phyloP scores from a whole-genome alignment of 2,888 invertebrate species.

The Nipponacmea schrenckii region DNA sequence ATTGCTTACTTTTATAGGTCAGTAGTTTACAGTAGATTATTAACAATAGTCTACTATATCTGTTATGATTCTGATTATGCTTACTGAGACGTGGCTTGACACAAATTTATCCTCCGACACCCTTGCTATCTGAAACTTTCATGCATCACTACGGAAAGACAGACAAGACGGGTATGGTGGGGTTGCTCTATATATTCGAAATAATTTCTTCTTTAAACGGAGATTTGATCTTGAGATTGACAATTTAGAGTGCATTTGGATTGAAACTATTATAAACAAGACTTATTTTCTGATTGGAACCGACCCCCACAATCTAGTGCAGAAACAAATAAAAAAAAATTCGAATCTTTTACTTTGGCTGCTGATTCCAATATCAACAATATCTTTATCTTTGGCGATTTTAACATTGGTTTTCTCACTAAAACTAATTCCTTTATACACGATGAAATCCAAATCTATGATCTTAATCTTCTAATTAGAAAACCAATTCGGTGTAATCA shows the following conservation, averaged over 20 bases:
- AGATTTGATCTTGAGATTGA: background rate
- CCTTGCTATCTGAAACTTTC: background rate
- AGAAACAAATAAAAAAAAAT: background rate
- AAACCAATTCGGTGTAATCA: background rate
- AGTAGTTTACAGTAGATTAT: no score
- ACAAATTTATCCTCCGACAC: background rate
- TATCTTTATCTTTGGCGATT: background rate
- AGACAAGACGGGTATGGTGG: background rate
- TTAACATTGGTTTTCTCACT: background rate
- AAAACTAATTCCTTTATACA: slow-evolving; percentile 1
- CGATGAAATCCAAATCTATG: background rate
- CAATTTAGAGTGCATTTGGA: slow-evolving; percentile 8
- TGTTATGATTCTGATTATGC: no score
- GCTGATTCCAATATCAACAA: background rate
- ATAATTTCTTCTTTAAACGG: background rate
- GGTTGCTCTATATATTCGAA: slow-evolving; percentile 1
- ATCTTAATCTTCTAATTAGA: background rate
- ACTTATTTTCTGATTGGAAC: background rate
- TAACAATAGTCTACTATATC: no score
- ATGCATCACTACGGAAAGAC: background rate
- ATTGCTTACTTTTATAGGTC: no score
- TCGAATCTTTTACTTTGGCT: slow-evolving; percentile 2
- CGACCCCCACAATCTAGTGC: background rate
- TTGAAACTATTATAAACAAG: background rate
- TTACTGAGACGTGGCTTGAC: background rate